Conservation (phyloP, 2,113 vertebrate species). For the Plecturocebus donacophilus region DNA sequence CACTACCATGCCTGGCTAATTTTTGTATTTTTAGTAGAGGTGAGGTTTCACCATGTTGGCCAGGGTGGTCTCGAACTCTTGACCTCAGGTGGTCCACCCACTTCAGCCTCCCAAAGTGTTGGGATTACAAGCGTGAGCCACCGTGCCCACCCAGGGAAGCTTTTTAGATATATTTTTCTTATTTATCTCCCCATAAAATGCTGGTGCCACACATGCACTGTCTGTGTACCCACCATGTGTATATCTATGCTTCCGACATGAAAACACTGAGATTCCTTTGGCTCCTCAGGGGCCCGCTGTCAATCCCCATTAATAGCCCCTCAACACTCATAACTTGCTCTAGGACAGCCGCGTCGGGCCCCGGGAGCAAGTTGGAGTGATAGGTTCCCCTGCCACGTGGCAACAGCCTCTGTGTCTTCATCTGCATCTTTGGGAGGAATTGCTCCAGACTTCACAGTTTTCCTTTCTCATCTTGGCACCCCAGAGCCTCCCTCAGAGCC, state of each 20-base stretch:
- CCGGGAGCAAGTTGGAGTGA: rapidly evolving
- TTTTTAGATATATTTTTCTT: not conserved
- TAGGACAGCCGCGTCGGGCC: rapidly evolving
- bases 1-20: no score
- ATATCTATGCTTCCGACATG: not conserved
- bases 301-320: rapidly evolving
- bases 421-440: not conserved
- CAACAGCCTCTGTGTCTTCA: not conserved
- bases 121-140: no score
- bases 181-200: not conserved
- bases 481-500: not conserved
- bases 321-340: rapidly evolving
- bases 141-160: rapidly evolving
- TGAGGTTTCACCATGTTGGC: no score
- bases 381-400: rapidly evolving
- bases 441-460: rapidly evolving
- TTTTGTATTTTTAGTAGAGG: no score
- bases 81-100: no score
- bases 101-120: no score
- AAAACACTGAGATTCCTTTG: not conserved
- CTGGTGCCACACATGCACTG: not conserved
- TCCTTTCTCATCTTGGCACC: not conserved
- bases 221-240: not conserved
- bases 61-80: no score
- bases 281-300: not conserved